phyloP scores from a whole-genome alignment of 2,888 invertebrate genomes.

The Phaedon cochleariae region DNA sequence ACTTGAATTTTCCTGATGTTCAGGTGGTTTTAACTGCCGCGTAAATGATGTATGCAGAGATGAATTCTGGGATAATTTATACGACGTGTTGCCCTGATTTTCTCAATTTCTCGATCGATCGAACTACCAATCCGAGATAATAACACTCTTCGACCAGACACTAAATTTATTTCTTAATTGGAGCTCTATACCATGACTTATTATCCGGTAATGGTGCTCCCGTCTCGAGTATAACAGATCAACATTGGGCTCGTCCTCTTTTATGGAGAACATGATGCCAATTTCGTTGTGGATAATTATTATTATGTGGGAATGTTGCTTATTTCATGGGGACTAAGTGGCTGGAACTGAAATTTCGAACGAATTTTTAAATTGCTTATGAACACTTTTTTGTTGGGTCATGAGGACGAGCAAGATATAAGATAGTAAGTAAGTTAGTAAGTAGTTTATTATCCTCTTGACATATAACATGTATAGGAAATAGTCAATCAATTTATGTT shows the following conservation, averaged over 20 bases:
- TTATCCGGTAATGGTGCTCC: conserved; percentile 23
- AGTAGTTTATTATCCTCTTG: too few relatives aligned
- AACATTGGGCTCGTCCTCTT: not conserved
- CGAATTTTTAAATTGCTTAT: not conserved
- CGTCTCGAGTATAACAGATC: not conserved
- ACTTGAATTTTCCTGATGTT: too few relatives aligned
- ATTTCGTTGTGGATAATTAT: not conserved
- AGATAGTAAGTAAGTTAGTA: too few relatives aligned
- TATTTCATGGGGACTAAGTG: not conserved
- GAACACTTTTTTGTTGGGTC: not conserved
- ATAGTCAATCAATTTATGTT: too few relatives aligned
- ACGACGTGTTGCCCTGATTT: not conserved
- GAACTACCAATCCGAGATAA: not conserved
- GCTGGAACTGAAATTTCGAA: not conserved
- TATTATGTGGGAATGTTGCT: not conserved
- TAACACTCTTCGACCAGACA: conserved; percentile 6
- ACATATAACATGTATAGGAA: too few relatives aligned
- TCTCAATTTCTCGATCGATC: not conserved
- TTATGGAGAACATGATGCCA: not conserved
- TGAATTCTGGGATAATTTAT: not conserved
- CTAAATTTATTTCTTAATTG: conserved; percentile 31
- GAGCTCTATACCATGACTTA: conserved; percentile 20
- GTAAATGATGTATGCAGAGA: too few relatives aligned
- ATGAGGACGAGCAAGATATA: too few relatives aligned
- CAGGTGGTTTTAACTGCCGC: too few relatives aligned